Evolutionary conservation across 2,888 invertebrate species (phyloP).

Genomic region (Diaperis boleti): DNA sequence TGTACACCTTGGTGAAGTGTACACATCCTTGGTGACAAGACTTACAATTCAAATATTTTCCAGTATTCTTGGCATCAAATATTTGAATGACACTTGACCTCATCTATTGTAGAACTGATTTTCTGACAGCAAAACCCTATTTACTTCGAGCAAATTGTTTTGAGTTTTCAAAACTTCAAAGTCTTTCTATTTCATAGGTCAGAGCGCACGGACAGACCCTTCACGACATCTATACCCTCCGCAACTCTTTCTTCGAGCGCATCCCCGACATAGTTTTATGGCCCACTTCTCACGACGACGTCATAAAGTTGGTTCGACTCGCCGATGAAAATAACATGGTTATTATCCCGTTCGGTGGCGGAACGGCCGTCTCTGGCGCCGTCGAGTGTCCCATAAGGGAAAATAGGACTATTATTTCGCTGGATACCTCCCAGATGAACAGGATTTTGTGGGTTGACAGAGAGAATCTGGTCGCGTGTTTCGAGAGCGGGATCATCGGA

Average conservation of each 20-base stretch:
- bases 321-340: constrained; percentile 83
- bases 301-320: constrained; percentile 81
- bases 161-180: not conserved
- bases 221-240: constrained; percentile 85
- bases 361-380: constrained; percentile 57
- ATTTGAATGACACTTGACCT: too few relatives aligned
- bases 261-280: constrained; percentile 96
- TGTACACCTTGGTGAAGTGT: too few relatives aligned
- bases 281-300: constrained; percentile 91
- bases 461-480: constrained; percentile 83
- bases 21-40: too few relatives aligned
- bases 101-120: too few relatives aligned
- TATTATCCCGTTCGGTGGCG: constrained; percentile 87
- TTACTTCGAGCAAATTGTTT: too few relatives aligned
- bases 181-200: constrained; percentile 60
- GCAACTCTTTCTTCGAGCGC: constrained; percentile 80
- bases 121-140: too few relatives aligned
- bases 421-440: constrained; percentile 98
- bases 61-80: too few relatives aligned
- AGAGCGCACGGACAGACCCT: constrained; percentile 95
- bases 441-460: constrained; percentile 93
- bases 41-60: too few relatives aligned
- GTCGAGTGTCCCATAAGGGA: constrained; percentile 86
- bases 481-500: constrained; percentile 93
- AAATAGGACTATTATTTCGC: constrained; percentile 82